Conservation (phyloP, 2,888 invertebrate species). For the Schrankia costaestrigalis region DNA sequence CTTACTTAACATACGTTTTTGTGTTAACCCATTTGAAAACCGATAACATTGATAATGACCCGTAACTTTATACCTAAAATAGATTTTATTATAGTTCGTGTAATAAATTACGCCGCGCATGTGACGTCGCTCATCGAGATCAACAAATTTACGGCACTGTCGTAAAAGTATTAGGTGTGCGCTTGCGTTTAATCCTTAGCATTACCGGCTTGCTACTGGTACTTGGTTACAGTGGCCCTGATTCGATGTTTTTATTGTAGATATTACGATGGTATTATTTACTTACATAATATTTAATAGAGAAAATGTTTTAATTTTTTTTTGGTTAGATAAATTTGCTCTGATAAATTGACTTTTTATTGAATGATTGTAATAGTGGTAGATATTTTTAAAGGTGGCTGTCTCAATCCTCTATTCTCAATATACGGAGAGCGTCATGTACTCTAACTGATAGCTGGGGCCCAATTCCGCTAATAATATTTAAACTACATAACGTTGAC, state of each 20-base stretch:
- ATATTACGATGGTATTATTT: no score
- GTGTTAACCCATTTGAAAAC: slow-evolving; percentile 2
- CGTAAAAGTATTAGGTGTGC: slow-evolving; percentile 71
- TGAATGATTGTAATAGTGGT: no score
- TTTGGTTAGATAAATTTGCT: no score
- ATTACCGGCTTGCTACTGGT: slow-evolving; percentile 53
- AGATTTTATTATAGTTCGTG: slow-evolving; percentile 50
- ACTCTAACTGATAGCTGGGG: no score
- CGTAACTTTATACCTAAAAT: slow-evolving; percentile 37
- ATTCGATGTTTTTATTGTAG: slow-evolving; percentile 49
- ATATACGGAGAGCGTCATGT: no score
- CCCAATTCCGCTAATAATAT: no score
- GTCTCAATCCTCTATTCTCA: no score
- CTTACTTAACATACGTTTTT: not conserved
- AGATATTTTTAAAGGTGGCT: no score
- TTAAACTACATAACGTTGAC: no score
- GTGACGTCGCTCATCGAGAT: slow-evolving; percentile 56
- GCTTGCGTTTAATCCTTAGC: slow-evolving; percentile 56
- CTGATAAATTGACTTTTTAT: no score
- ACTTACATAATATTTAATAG: slow-evolving; percentile 26
- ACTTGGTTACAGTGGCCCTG: slow-evolving; percentile 54
- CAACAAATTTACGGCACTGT: slow-evolving; percentile 63
- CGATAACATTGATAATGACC: slow-evolving; percentile 21
- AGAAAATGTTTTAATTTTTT: slow-evolving; percentile 13
- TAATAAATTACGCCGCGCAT: slow-evolving; percentile 55